Base-by-base conservation (phyloP, 1,140 invertebrate species). In the Rhopalosiphum padi region DNA sequence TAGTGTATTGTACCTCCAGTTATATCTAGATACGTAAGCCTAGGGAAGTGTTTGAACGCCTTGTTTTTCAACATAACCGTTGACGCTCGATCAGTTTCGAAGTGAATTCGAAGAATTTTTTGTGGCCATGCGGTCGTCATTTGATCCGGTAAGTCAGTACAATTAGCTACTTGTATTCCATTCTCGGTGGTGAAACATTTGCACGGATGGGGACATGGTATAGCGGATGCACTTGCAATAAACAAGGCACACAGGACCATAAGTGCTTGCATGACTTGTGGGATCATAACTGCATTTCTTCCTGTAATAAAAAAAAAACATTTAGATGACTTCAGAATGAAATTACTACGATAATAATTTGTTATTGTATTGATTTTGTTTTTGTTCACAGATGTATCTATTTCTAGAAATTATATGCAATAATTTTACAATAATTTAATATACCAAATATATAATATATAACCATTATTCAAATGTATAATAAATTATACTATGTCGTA, bases 241-340 rank as follows among this genome's bases (percentile, higher is more conserved):
- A 41, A 53, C 91, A 93, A 93, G 23, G 48, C 77, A n/a, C 82
- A 86, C 48, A 86, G 48, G 3, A 60, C 8, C 21, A 25, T 86
- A 43, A 90, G 25, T 41, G 37, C 25, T 86, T 86, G 48, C 91
- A 86, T 93, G 46, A 3, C 35, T 93, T 25, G 35, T 43, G 48
- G 15, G n/a, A 37, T 83, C 91, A 93, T 90, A 46, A 86, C 82
- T 86, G 91, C 91, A 93, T 93, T 86, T 93, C 77, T 92, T 92
- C 48, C 91, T 93, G 35, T 46, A 92, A 92, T 51, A n/a, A 89
- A 37, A 55, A 48, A 11, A 77, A 37, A 55, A 23, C 7, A 55
- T 37, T 37, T 37, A 46, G n/a, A 53, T 15, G 18, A 55, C 87
- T 37, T 89, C n/a, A 25, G 30, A 77, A 77, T 35, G 21, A 35